These are phyloP conservation scores for Alcedo quadribrachys DNA, from an alignment of 2,797 vertebrate species.

Conservation along the genomic window DNA sequence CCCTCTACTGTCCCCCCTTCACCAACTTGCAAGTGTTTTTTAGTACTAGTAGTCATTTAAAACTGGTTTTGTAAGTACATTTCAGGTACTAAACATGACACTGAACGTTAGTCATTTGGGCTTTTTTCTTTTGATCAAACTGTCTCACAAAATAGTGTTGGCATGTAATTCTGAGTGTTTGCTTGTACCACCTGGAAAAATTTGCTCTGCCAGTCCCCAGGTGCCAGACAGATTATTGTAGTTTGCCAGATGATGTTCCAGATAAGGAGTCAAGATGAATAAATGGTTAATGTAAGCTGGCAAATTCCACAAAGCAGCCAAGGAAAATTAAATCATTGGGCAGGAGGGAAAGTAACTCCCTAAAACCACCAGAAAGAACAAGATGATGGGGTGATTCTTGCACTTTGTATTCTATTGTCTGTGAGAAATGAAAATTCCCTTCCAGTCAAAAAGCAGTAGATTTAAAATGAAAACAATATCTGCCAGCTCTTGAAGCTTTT, in stretches of 20 bases:
- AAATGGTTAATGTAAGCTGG: slow-evolving; percentile 69
- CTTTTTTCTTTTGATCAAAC: slow-evolving; percentile 37
- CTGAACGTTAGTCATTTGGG: neutral
- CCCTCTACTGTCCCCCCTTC: neutral
- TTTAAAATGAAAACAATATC: slow-evolving; percentile 40
- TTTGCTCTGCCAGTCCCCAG: slow-evolving; percentile 70
- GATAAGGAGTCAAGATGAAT: slow-evolving; percentile 73
- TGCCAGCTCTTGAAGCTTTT: slow-evolving; percentile 64
- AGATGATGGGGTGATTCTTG: neutral
- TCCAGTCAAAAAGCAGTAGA: neutral
- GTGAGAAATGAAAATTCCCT: slow-evolving; percentile 12
- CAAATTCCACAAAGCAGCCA: slow-evolving; percentile 72
- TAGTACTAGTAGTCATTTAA: slow-evolving; percentile 54
- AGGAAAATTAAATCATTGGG: slow-evolving; percentile 67
- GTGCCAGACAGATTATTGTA: slow-evolving; percentile 74
- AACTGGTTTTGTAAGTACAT: slow-evolving; percentile 59
- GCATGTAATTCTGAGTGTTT: slow-evolving; percentile 50
- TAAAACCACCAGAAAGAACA: neutral
- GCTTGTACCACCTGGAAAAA: slow-evolving; percentile 74
- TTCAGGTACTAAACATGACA: slow-evolving; percentile 45
- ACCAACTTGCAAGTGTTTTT: neutral
- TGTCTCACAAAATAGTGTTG: slow-evolving; percentile 34
- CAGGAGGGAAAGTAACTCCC: slow-evolving; percentile 4
- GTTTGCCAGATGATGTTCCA: slow-evolving; percentile 69
- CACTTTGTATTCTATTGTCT: neutral